A percentile compares a stretch with the other conserved stretches of the same genome.
Conservation (phyloP, 2,888 invertebrate species). For the Drosophila tanythrix region DNA sequence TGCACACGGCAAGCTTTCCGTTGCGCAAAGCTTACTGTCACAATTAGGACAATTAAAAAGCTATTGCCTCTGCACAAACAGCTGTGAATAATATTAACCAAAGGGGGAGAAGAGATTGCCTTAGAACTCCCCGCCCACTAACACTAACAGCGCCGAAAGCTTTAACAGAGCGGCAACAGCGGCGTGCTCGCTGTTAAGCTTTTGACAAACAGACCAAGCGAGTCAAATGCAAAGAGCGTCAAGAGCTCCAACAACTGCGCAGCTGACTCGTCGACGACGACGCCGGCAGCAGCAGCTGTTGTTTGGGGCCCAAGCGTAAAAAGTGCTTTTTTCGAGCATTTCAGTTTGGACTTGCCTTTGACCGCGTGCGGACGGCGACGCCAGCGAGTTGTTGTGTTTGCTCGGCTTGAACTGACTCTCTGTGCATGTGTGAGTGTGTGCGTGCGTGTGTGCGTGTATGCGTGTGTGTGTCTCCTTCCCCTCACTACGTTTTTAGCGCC, state of each 20-base stretch:
- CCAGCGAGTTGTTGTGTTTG: conserved; percentile 61
- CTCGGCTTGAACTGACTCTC: conserved; percentile 55
- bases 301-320: conserved; percentile 45
- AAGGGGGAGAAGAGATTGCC: conserved; percentile 12
- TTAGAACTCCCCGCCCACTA: conserved; percentile 44
- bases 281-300: conserved; percentile 43
- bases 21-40: conserved; percentile 17
- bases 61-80: conserved; percentile 33
- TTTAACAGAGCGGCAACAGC: conserved; percentile 55
- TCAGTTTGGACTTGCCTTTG: conserved; percentile 78
- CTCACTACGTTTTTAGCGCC: conserved; percentile 21
- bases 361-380: conserved; percentile 74
- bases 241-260: conserved; percentile 41
- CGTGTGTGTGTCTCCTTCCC: conserved; percentile 31
- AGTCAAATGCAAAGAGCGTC: conserved; percentile 56
- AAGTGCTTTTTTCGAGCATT: conserved; percentile 58
- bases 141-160: conserved; percentile 47
- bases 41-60: conserved; percentile 51
- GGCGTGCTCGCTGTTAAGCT: conserved; percentile 48
- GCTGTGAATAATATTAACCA: conserved; percentile 40
- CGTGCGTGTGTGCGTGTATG: conserved; percentile 21
- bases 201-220: conserved; percentile 35
- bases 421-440: conserved; percentile 43
- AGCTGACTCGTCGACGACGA: conserved; percentile 42
- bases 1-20: conserved; percentile 25